Conservation (phyloP, 2,797 vertebrate genomes). For the Galago senegalensis region DNA sequence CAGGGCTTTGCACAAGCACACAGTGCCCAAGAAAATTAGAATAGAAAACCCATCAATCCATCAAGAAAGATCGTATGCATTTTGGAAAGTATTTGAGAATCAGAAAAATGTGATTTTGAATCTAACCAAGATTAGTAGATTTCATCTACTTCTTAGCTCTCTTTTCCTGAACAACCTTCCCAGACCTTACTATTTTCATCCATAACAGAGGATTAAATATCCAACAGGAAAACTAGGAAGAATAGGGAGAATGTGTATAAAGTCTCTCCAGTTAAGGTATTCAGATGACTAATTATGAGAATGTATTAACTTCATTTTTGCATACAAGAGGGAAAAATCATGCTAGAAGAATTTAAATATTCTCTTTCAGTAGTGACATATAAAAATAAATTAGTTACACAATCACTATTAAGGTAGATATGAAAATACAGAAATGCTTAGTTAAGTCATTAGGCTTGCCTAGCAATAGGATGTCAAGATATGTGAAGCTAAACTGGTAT, state of each 20-base stretch:
- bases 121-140: neutral
- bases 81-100: neutral
- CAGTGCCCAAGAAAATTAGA: neutral
- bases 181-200: neutral
- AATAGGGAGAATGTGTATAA: neutral
- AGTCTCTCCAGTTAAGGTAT: neutral
- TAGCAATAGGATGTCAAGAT: neutral
- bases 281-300: conserved; percentile 8
- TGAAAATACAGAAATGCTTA: conserved; percentile 17
- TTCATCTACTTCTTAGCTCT: neutral
- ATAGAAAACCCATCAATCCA: neutral
- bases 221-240: neutral
- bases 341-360: conserved; percentile 2
- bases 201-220: conserved; percentile 14
- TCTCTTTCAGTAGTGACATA: neutral
- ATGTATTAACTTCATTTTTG: conserved; percentile 5
- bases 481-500: neutral
- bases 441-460: neutral
- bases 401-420: neutral
- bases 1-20: neutral
- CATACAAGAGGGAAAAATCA: neutral
- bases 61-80: neutral
- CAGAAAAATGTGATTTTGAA: neutral
- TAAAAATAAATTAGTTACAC: neutral
- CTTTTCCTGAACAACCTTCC: neutral